These are phyloP conservation scores for Acanthococcus lagerstroemiae DNA, from an alignment of 2,888 invertebrate species.

Conservation along the genomic window DNA sequence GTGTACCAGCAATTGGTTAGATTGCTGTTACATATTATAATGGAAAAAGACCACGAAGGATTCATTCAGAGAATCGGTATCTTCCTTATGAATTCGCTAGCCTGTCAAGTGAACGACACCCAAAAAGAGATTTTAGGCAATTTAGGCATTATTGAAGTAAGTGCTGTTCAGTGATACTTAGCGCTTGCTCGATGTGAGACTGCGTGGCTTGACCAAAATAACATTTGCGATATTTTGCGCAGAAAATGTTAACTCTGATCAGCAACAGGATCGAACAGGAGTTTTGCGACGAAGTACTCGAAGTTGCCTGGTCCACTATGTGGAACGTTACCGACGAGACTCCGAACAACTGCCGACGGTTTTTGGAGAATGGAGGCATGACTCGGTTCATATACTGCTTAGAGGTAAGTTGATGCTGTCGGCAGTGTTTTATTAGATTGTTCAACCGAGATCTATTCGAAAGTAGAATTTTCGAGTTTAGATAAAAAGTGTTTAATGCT, in stretches of 20 bases:
- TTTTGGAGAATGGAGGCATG: slow-evolving; percentile 82
- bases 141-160: slow-evolving; percentile 72
- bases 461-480: neutral
- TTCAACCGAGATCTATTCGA: neutral
- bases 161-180: slow-evolving; percentile 38
- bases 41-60: slow-evolving; percentile 71
- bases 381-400: slow-evolving; percentile 79
- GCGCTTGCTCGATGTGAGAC: neutral
- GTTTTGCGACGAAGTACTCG: slow-evolving; percentile 88
- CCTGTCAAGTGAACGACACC: slow-evolving; percentile 88
- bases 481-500: neutral
- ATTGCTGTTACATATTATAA: slow-evolving; percentile 70
- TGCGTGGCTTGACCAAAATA: neutral
- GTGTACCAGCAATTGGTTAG: slow-evolving; percentile 79
- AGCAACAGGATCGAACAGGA: slow-evolving; percentile 63
- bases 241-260: slow-evolving; percentile 66
- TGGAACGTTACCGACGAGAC: slow-evolving; percentile 98
- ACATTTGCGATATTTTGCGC: neutral
- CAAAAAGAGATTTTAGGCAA: slow-evolving; percentile 87
- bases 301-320: slow-evolving; percentile 98
- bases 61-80: slow-evolving; percentile 92
- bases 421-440: neutral
- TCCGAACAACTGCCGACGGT: slow-evolving; percentile 82
- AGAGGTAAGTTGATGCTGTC: slow-evolving; percentile 50
- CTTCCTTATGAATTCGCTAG: slow-evolving; percentile 86